Percentiles rank a stretch among this genome's conserved stretches.
phyloP scores from a whole-genome alignment of 1,140 invertebrate species.

The Cydia fagiglandana region DNA sequence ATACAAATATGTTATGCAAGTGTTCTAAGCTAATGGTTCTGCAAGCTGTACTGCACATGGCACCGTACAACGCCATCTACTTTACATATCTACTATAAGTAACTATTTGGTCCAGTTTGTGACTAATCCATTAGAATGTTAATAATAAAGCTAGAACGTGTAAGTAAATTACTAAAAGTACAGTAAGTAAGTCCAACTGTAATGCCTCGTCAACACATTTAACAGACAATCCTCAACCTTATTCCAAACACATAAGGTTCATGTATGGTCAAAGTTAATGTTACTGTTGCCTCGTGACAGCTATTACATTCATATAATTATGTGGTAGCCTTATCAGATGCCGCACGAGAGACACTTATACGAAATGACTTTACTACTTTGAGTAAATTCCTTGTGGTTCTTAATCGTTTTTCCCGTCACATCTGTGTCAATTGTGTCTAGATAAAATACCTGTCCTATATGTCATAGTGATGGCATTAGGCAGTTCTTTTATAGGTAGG shows the following conservation, averaged over 20 bases:
- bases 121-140: not conserved
- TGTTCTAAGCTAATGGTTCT: too few species aligned
- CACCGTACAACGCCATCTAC: too few species aligned
- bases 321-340: conserved; percentile 15
- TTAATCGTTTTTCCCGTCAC: conserved; percentile 9
- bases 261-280: too few species aligned
- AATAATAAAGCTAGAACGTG: not conserved
- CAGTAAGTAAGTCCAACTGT: not conserved
- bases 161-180: not conserved
- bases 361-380: conserved; percentile 12
- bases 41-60: too few species aligned
- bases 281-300: not conserved
- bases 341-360: conserved; percentile 8
- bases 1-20: too few species aligned
- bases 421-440: not conserved
- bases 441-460: not conserved
- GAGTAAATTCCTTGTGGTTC: not conserved
- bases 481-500: not conserved
- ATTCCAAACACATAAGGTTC: too few species aligned
- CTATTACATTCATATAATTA: conserved; percentile 25
- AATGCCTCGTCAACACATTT: not conserved
- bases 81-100: not conserved
- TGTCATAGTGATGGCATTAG: not conserved
- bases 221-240: too few species aligned
- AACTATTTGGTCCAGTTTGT: not conserved